Conservation (phyloP, 2,888 invertebrate species). For the Disparrhopalites patrizii region DNA sequence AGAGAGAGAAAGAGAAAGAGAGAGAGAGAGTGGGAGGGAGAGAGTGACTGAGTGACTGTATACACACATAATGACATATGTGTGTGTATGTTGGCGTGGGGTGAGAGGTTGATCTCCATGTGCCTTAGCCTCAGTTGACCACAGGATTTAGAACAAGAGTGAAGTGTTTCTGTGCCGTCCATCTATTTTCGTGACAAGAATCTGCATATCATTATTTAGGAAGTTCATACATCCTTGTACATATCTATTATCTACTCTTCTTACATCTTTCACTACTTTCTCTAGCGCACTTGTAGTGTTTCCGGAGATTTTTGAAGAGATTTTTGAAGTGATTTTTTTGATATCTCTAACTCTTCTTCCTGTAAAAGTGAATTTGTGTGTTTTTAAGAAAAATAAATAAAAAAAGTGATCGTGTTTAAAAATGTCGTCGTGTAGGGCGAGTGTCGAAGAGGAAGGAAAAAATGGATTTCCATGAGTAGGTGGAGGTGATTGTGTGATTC, state of each 20-base stretch:
- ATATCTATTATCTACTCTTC: too few species aligned
- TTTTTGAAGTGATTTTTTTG: background rate
- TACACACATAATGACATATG: background rate
- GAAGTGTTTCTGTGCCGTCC: background rate
- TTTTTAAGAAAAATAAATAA: too few species aligned
- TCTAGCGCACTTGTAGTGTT: too few species aligned
- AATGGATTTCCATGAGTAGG: slow-evolving; percentile 8
- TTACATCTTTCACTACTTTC: too few species aligned
- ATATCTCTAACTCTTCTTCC: too few species aligned
- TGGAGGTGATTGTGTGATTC: background rate
- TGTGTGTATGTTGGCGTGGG: background rate
- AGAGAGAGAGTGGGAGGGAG: background rate
- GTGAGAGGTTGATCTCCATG: slow-evolving; percentile 15
- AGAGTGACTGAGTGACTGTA: background rate
- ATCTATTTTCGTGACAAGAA: too few species aligned
- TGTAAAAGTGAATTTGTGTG: too few species aligned
- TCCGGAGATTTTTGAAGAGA: too few species aligned
- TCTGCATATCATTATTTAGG: background rate
- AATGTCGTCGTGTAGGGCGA: slow-evolving; percentile 11
- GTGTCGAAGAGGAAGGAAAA: too few species aligned
- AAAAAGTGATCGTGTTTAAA: too few species aligned
- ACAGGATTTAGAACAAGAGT: slow-evolving; percentile 15
- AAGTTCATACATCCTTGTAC: background rate
- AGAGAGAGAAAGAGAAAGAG: too few species aligned
- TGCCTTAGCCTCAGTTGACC: slow-evolving; percentile 25